phyloP scores from a whole-genome alignment of 2,797 vertebrate species.

The Pagetopsis macropterus region DNA sequence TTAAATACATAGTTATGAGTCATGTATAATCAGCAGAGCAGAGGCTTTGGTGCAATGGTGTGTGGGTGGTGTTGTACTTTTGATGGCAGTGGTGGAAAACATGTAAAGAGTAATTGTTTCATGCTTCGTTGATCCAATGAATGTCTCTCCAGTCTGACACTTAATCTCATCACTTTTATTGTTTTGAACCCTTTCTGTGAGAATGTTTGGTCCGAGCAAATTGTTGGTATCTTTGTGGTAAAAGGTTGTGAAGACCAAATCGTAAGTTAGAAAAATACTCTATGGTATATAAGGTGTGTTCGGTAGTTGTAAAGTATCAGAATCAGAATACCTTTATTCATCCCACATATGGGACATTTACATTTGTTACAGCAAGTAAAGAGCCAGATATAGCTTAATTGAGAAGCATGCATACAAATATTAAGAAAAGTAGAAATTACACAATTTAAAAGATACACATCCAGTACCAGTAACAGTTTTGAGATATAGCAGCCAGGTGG shows the following conservation, averaged over 20 bases:
- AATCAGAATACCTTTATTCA: too few relatives aligned
- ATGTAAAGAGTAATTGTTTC: conserved; percentile 58
- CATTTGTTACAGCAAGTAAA: too few relatives aligned
- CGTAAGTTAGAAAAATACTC: not conserved
- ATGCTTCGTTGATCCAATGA: conserved; percentile 48
- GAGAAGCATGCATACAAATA: too few relatives aligned
- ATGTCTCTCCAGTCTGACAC: conserved; percentile 19
- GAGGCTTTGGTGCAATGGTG: not conserved
- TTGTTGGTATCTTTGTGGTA: not conserved
- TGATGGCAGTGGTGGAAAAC: conserved; percentile 13
- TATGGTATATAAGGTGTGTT: not conserved
- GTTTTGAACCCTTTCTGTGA: not conserved
- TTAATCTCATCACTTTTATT: conserved; percentile 26
- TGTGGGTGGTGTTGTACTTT: conserved; percentile 2
- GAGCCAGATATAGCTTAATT: too few relatives aligned
- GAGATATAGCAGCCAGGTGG: too few relatives aligned
- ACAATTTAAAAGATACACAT: too few relatives aligned
- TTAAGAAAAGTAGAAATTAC: too few relatives aligned
- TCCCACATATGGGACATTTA: too few relatives aligned
- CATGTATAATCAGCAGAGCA: not conserved
- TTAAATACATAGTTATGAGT: not conserved
- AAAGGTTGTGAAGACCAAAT: not conserved
- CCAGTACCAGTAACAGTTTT: too few relatives aligned
- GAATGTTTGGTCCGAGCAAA: conserved; percentile 12
- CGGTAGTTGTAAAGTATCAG: not conserved